These are phyloP conservation scores for Spialia ferax DNA, from an alignment of 2,888 invertebrate genomes.

Conservation along the genomic window DNA sequence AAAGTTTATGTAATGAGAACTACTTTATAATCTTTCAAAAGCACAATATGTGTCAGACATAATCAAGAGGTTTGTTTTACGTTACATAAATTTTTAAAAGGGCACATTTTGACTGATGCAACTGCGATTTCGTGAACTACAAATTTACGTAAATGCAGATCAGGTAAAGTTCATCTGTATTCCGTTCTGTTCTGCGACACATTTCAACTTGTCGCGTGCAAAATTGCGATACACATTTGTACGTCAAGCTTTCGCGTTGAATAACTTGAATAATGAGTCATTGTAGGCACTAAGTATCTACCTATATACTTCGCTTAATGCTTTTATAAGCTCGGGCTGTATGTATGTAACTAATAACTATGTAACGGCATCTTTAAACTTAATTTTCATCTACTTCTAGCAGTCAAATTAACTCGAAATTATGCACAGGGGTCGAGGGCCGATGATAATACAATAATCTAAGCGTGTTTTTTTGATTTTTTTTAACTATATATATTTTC, in stretches of 20 bases:
- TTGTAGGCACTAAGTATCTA: too few species aligned
- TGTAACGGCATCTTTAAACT: too few species aligned
- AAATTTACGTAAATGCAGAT: conserved; percentile 33
- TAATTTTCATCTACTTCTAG: too few species aligned
- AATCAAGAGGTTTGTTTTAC: not conserved
- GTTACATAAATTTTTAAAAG: conserved; percentile 8
- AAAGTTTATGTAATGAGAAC: too few species aligned
- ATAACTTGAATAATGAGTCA: conserved; percentile 8
- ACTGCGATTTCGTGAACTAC: conserved; percentile 17
- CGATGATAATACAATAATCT: too few species aligned
- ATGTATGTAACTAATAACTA: not conserved
- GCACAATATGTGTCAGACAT: not conserved
- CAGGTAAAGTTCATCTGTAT: conserved; percentile 35
- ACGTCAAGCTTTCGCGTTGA: conserved; percentile 13
- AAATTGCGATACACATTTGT: conserved; percentile 12
- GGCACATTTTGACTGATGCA: conserved; percentile 24
- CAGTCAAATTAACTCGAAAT: too few species aligned
- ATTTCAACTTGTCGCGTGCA: conserved; percentile 14
- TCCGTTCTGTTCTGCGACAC: conserved; percentile 19
- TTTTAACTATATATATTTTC: too few species aligned
- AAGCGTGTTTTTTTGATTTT: too few species aligned
- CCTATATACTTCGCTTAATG: too few species aligned
- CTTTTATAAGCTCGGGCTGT: too few species aligned
- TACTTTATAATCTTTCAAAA: too few species aligned
- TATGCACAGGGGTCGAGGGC: too few species aligned